Percentiles rank a stretch among this genome's conserved stretches.
phyloP scores from a whole-genome alignment of 2,113 vertebrate species.

The Orcinus orca region DNA sequence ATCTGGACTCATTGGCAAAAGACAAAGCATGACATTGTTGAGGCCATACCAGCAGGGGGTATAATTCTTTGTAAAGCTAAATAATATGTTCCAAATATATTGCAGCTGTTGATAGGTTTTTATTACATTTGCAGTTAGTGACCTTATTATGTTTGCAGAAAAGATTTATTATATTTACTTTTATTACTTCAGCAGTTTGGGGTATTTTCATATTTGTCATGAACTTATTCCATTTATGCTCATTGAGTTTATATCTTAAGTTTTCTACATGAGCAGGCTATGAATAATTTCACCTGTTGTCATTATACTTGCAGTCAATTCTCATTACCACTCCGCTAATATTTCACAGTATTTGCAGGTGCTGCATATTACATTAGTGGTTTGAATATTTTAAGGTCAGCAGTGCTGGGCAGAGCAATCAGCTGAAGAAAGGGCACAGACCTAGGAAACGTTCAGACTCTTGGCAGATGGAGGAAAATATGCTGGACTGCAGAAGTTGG shows the following conservation, averaged over 20 bases:
- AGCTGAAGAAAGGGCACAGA: conserved; percentile 63
- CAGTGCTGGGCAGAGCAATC: conserved; percentile 60
- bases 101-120: conserved; percentile 88
- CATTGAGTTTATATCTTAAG: conserved; percentile 80
- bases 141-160: conserved; percentile 82
- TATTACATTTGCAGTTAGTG: conserved; percentile 85
- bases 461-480: conserved; percentile 9
- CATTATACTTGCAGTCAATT: conserved; percentile 81
- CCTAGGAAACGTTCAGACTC: conserved; percentile 21
- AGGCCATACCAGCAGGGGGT: conserved; percentile 80
- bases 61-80: conserved; percentile 83
- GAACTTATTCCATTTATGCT: conserved; percentile 81
- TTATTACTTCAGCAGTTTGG: conserved; percentile 81
- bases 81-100: conserved; percentile 85
- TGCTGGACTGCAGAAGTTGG: not conserved
- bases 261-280: conserved; percentile 74
- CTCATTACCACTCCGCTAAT: conserved; percentile 81
- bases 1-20: conserved; percentile 78
- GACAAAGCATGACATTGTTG: conserved; percentile 84
- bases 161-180: conserved; percentile 86
- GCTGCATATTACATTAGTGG: conserved; percentile 78
- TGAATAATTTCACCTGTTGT: conserved; percentile 86
- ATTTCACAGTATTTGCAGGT: conserved; percentile 82
- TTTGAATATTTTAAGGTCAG: conserved; percentile 78
- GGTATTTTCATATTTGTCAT: conserved; percentile 84